These are phyloP conservation scores for Diceros bicornis DNA, from an alignment of 2,797 vertebrate species.

Conservation along the genomic window DNA sequence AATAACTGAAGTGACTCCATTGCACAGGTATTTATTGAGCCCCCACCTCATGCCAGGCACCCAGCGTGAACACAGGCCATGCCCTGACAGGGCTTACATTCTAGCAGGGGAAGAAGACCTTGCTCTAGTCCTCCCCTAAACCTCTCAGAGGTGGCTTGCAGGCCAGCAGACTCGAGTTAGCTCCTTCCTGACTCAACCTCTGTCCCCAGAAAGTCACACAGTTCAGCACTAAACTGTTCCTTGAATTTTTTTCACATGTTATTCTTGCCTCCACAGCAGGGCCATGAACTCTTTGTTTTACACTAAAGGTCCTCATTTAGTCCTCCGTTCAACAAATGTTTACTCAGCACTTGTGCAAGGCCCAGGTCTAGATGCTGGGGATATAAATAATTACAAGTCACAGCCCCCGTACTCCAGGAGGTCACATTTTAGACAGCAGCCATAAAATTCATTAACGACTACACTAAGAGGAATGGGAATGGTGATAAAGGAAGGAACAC, in stretches of 20 bases:
- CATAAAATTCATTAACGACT: not conserved
- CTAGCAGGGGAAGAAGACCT: not conserved
- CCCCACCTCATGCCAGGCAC: not conserved
- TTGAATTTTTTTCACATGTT: not conserved
- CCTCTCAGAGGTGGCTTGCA: not conserved
- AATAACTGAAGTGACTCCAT: not conserved
- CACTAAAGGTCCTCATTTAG: not conserved
- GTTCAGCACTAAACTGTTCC: not conserved
- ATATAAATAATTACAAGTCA: not conserved
- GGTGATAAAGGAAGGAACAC: not conserved
- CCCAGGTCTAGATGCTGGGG: not conserved
- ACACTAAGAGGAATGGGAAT: not conserved
- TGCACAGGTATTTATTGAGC: not conserved
- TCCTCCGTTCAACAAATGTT: not conserved
- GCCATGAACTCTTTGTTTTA: not conserved
- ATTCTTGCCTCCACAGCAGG: not conserved
- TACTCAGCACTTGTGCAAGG: not conserved
- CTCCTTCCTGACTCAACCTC: not conserved
- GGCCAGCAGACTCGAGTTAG: not conserved
- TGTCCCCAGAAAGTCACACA: not conserved
- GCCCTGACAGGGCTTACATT: fast-evolving
- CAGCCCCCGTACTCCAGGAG: not conserved
- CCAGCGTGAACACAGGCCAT: fast-evolving
- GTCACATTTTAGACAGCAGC: not conserved
- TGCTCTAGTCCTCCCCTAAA: not conserved